Evolutionary conservation across 2,888 invertebrate species (phyloP).

Genomic region (Thyatira batis): DNA sequence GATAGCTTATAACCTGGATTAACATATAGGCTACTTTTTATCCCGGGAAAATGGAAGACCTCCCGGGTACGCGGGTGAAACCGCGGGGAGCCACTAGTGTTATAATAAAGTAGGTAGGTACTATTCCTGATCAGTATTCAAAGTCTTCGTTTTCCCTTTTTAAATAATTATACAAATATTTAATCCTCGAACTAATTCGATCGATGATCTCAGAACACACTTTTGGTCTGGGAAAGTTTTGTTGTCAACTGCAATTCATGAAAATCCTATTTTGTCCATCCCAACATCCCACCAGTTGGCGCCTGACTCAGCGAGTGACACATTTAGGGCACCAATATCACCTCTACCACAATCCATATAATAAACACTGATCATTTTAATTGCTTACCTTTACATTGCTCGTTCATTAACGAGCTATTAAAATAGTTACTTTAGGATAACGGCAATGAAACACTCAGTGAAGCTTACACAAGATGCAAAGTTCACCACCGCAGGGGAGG

Average conservation of each 20-base stretch:
- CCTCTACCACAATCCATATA: slow-evolving; percentile 19
- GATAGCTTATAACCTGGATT: too few relatives aligned
- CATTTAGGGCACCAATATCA: slow-evolving; percentile 65
- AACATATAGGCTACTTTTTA: too few relatives aligned
- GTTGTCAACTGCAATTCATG: slow-evolving; percentile 24
- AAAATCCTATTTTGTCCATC: slow-evolving; percentile 44
- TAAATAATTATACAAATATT: too few relatives aligned
- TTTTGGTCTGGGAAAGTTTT: slow-evolving; percentile 14
- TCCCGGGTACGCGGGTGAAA: too few relatives aligned
- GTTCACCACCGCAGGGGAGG: slow-evolving; percentile 47
- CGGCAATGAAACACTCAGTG: not conserved
- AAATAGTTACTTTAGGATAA: not conserved
- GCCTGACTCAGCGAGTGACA: slow-evolving; percentile 64
- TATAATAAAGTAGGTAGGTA: too few relatives aligned
- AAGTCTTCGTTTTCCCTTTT: too few relatives aligned
- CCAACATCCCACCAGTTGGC: slow-evolving; percentile 24
- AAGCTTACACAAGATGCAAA: slow-evolving; percentile 17
- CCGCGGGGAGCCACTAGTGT: too few relatives aligned
- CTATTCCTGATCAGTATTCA: too few relatives aligned
- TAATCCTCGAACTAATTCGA: not conserved
- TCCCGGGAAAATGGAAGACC: too few relatives aligned
- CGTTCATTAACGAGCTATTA: not conserved
- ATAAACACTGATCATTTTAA: not conserved
- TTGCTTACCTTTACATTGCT: not conserved
- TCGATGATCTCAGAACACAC: not conserved